phyloP scores from a whole-genome alignment of 2,888 invertebrate species.

The Cephus pulcher region DNA sequence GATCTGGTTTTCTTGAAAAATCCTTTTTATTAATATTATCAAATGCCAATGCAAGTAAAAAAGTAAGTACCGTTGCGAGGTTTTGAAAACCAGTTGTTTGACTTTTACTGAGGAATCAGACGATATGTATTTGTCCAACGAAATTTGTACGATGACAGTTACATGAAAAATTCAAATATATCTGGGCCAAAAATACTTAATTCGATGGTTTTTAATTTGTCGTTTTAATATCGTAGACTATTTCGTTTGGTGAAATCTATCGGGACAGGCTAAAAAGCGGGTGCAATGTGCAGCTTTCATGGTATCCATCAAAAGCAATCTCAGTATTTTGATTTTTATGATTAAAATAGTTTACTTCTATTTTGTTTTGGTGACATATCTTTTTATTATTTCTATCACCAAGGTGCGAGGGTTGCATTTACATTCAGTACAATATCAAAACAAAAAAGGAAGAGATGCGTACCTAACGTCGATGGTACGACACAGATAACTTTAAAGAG shows the following conservation, averaged over 20 bases:
- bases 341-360: constrained; percentile 3
- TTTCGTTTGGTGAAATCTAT: not conserved
- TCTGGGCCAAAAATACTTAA: constrained; percentile 10
- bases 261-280: not conserved
- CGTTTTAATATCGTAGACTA: not conserved
- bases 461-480: not conserved
- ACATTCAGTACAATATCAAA: constrained; percentile 5
- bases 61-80: not conserved
- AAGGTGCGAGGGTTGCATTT: constrained; percentile 17
- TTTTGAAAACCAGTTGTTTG: not conserved
- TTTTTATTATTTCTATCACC: not conserved
- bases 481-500: constrained; percentile 11
- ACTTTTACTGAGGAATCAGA: not conserved
- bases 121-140: constrained; percentile 3
- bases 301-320: not conserved
- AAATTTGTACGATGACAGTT: constrained; percentile 4
- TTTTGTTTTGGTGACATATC: not conserved
- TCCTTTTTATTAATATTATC: not conserved
- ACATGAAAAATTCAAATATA: constrained; percentile 6
- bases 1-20: not conserved
- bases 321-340: constrained; percentile 13
- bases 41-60: not conserved
- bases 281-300: constrained; percentile 4
- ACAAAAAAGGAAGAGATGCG: not conserved
- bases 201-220: constrained; percentile 5